Evolutionary conservation across 2,113 vertebrate genomes (phyloP).

Genomic region (pig (Sus scrofa)): DNA sequence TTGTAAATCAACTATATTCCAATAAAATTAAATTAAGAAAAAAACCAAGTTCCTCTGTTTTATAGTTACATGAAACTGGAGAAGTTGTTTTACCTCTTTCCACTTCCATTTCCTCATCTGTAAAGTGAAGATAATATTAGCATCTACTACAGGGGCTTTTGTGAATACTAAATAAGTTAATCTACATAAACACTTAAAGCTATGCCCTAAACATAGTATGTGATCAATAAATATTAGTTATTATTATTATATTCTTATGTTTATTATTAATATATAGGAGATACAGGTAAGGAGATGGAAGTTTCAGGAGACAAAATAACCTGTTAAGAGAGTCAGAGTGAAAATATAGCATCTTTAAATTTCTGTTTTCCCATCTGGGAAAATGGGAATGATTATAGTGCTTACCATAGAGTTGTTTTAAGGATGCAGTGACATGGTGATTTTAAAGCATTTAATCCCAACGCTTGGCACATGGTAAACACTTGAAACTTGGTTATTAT

Average conservation of each 20-base stretch:
- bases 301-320: not conserved
- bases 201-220: not conserved
- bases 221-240: not conserved
- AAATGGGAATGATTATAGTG: not conserved
- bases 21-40: too few relatives aligned
- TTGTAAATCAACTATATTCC: too few relatives aligned
- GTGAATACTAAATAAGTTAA: not conserved
- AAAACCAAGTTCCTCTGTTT: not conserved
- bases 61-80: accelerated
- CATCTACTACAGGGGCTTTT: not conserved
- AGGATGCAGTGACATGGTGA: not conserved
- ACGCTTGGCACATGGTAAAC: not conserved
- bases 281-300: not conserved
- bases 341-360: not conserved
- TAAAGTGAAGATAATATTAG: not conserved
- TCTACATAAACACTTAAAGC: not conserved
- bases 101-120: not conserved
- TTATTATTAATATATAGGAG: not conserved
- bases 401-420: not conserved
- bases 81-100: not conserved
- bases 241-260: not conserved
- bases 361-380: not conserved
- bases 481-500: not conserved
- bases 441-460: not conserved
- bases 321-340: not conserved